phyloP scores from a whole-genome alignment of 2,113 vertebrate species.

The Prietella phreatophila region DNA sequence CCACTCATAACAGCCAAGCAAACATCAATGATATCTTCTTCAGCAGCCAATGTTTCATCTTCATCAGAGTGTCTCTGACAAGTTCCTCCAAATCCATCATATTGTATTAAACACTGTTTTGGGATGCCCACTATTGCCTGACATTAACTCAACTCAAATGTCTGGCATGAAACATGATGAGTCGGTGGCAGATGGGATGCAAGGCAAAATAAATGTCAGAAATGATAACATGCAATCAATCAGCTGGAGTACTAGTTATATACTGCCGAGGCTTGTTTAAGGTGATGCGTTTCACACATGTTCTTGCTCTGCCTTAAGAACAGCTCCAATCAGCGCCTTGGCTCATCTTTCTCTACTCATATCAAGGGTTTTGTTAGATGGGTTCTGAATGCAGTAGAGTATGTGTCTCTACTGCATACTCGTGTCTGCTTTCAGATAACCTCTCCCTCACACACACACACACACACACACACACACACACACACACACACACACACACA shows the following conservation, averaged over 20 bases:
- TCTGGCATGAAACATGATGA: conserved; percentile 15
- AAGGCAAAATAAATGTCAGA: conserved; percentile 14
- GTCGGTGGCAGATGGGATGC: neutral
- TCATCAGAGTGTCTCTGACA: neutral
- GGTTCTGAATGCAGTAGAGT: neutral
- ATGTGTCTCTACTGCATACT: neutral
- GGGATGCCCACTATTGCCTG: neutral
- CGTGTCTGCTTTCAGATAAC: neutral
- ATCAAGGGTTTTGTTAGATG: too few species aligned
- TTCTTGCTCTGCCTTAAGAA: neutral
- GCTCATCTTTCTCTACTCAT: too few species aligned
- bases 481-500: too few species aligned
- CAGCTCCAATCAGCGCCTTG: neutral
- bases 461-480: too few species aligned
- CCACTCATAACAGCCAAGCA: conserved; percentile 48
- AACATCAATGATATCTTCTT: neutral
- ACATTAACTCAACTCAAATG: conserved; percentile 19
- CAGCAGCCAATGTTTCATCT: neutral
- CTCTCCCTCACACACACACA: neutral
- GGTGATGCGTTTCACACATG: neutral
- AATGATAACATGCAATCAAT: conserved; percentile 28
- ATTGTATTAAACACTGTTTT: conserved; percentile 20
- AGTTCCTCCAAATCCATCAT: conserved; percentile 11
- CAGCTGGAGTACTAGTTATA: neutral
- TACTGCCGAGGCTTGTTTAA: neutral